phyloP scores from a whole-genome alignment of 2,888 invertebrate genomes.

The Tenthredo livida region DNA sequence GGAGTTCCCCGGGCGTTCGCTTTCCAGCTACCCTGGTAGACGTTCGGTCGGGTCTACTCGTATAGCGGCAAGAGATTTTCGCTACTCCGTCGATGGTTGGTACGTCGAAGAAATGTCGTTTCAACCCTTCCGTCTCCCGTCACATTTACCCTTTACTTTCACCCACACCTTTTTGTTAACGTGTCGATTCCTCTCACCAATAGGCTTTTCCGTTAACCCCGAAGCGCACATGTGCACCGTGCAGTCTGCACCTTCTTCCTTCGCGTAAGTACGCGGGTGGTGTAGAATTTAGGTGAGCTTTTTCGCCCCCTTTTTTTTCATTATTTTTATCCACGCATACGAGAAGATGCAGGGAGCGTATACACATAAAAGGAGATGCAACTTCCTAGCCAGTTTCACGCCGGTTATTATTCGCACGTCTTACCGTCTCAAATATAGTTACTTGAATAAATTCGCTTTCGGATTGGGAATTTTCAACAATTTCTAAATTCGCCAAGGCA shows the following conservation, averaged over 20 bases:
- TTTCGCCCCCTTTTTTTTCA: not conserved
- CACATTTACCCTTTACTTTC: slow-evolving; percentile 39
- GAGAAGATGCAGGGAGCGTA: not conserved
- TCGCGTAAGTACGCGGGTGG: not conserved
- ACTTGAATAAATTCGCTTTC: not conserved
- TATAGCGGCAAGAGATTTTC: slow-evolving; percentile 43
- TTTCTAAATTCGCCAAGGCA: not conserved
- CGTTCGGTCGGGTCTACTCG: slow-evolving; percentile 24
- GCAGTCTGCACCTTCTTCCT: not conserved
- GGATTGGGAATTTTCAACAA: not conserved
- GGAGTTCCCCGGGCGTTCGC: slow-evolving; percentile 46
- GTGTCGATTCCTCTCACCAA: slow-evolving; percentile 39
- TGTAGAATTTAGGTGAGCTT: slow-evolving; percentile 3
- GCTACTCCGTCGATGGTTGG: slow-evolving; percentile 29
- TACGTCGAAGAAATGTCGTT: slow-evolving; percentile 33
- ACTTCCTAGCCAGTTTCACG: not conserved
- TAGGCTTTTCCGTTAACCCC: slow-evolving; percentile 18
- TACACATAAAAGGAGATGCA: not conserved
- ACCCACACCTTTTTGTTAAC: slow-evolving; percentile 19
- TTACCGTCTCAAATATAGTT: not conserved
- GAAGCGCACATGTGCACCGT: not conserved
- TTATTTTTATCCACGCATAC: not conserved
- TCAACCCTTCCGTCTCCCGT: slow-evolving; percentile 41
- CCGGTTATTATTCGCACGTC: not conserved
- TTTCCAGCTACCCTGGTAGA: slow-evolving; percentile 34